Conservation (phyloP, 2,888 invertebrate genomes). For the Phorcus lineatus region DNA sequence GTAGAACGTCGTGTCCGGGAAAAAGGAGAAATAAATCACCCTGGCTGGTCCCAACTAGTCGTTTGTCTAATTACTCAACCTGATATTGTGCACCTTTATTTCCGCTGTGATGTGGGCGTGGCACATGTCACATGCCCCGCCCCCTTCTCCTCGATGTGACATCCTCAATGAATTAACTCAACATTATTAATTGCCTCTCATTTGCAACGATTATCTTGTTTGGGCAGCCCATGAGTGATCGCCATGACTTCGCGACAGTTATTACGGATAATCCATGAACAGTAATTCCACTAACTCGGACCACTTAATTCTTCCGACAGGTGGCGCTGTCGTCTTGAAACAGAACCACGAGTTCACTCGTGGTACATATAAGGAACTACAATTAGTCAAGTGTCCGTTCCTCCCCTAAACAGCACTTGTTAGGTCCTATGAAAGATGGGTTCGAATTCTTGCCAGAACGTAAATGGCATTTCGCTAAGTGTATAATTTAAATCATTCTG, state of each 20-base stretch:
- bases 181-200: neutral
- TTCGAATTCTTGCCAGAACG: too few species aligned
- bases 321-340: neutral
- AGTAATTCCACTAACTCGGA: neutral
- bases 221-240: neutral
- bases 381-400: neutral
- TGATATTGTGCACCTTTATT: neutral
- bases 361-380: neutral
- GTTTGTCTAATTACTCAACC: neutral
- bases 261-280: neutral
- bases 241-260: neutral
- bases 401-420: neutral
- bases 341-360: neutral
- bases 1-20: too few species aligned
- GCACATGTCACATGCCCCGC: neutral
- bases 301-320: constrained; percentile 13
- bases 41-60: neutral
- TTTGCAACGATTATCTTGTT: neutral
- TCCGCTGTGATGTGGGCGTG: neutral
- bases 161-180: neutral
- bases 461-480: too few species aligned
- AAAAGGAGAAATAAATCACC: neutral
- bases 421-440: too few species aligned
- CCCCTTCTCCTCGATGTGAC: neutral
- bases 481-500: too few species aligned